Evolutionary conservation across 2,888 invertebrate genomes (phyloP).

Genomic region (Mechanitis messenoides): DNA sequence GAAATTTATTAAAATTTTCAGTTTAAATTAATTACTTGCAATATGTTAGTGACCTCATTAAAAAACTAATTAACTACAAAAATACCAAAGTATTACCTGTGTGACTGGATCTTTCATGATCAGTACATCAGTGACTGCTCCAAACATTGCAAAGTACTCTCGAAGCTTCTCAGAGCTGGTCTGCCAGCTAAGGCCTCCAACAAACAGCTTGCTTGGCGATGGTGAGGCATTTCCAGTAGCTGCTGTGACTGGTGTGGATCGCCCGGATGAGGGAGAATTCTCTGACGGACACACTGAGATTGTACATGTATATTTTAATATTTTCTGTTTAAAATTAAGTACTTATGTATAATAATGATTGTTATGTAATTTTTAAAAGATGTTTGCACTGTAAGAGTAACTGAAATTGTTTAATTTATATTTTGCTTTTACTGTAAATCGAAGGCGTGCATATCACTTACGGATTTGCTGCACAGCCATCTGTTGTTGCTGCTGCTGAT

Average conservation of each 20-base stretch:
- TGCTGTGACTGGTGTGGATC: conserved; percentile 80
- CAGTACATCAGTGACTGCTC: conserved; percentile 91
- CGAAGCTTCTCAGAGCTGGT: conserved; percentile 94
- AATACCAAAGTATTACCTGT: conserved; percentile 77
- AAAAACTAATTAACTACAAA: not conserved
- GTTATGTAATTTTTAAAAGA: too few relatives aligned
- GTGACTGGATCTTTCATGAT: conserved; percentile 97
- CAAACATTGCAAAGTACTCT: conserved; percentile 95
- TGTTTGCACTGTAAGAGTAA: too few relatives aligned
- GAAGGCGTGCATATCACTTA: conserved; percentile 39
- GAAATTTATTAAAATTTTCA: too few relatives aligned
- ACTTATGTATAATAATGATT: too few relatives aligned
- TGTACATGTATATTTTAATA: not conserved
- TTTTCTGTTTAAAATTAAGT: not conserved
- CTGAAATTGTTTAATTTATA: too few relatives aligned
- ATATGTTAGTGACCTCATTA: too few relatives aligned
- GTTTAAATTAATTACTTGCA: too few relatives aligned
- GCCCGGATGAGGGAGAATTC: conserved; percentile 80
- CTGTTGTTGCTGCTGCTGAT: conserved; percentile 62
- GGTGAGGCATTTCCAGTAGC: conserved; percentile 58
- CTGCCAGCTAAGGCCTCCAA: conserved; percentile 95
- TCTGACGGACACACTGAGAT: conserved; percentile 43
- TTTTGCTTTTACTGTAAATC: not conserved
- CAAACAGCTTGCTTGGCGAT: conserved; percentile 91
- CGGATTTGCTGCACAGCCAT: conserved; percentile 66